Base-by-base conservation (phyloP, 2,797 vertebrate genomes). In the Mionectes olivaceus region DNA sequence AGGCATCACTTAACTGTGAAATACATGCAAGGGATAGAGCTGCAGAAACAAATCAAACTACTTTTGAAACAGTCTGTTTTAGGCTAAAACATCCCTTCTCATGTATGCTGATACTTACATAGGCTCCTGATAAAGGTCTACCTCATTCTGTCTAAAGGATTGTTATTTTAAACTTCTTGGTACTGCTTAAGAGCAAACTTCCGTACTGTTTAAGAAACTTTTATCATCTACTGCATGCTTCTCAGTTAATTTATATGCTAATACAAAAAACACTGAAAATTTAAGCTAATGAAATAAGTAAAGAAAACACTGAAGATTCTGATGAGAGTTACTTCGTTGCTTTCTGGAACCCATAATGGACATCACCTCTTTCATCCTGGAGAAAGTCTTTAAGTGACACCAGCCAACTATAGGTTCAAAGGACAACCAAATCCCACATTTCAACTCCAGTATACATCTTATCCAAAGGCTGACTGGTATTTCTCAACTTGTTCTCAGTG, bases 31-130 rank as follows among this genome's bases (percentile, higher is more conserved):
- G 14, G 8, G 55, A 27, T 44, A 91, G 53, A 70, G 30, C 10
- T 50, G 79, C 44, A 55, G 56, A 65, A 65, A 65, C 23, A 87
- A 82, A 35, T 44, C 9, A 39, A 56, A 22, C 23, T 35, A 32
- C 18, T 61, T 87, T 68, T 83, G 3, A 84, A 89, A 50, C 5
- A 64, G 13, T 8, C 22, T 81, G 14, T 16, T 83, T 55, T 18
- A 47, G 22, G 10, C 21, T 68, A 73, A 63, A 64, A 16, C 8
- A 84, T 8, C 11, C 19, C 17, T 75, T 50, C 21, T 79, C 4
- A 5, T 1, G 2, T n/a, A 70, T 33, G 43, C 9, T 17, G 4
- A 65, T 24, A 71, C 19, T 22, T 78, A 52, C 9, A 28, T 0
- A 56, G 59, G 25, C 5, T 76, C 24, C 63, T 56, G 30, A 46